A percentile compares a stretch with the other conserved stretches of the same genome.
Evolutionary conservation across 2,113 vertebrate species (phyloP).

Genomic region (Mormyrus iriodes): DNA sequence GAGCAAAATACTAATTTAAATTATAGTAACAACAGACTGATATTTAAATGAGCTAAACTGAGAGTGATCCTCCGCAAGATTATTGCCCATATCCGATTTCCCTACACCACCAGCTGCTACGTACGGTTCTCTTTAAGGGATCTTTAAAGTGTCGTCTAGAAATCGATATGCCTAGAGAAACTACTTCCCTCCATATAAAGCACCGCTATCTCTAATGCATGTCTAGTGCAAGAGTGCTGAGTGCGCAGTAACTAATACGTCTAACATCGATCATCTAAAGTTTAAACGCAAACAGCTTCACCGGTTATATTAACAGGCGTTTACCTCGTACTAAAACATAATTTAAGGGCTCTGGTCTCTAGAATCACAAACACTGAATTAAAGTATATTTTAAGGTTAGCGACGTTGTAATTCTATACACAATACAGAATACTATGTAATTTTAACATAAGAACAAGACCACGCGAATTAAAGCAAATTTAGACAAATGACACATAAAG

Average conservation of each 20-base stretch:
- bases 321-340: background rate
- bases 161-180: conserved; percentile 63
- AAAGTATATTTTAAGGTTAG: no score
- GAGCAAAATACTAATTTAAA: background rate
- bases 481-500: background rate
- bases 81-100: conserved; percentile 27
- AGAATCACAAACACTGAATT: background rate
- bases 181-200: conserved; percentile 65
- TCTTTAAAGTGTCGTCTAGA: conserved; percentile 59
- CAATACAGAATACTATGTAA: no score
- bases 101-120: conserved; percentile 44
- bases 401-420: no score
- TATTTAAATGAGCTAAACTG: conserved; percentile 24
- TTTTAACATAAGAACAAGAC: background rate
- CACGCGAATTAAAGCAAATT: background rate
- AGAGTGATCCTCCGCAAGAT: conserved; percentile 33
- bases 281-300: background rate
- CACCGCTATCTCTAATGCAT: conserved; percentile 42
- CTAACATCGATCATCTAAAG: background rate
- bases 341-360: background rate
- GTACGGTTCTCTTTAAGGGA: conserved; percentile 26
- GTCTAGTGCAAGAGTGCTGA: conserved; percentile 59
- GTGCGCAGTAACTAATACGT: conserved; percentile 44
- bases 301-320: background rate
- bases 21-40: conserved; percentile 2